Evolutionary conservation across 2,888 invertebrate species (phyloP).

Genomic region (Papilio gigon): DNA sequence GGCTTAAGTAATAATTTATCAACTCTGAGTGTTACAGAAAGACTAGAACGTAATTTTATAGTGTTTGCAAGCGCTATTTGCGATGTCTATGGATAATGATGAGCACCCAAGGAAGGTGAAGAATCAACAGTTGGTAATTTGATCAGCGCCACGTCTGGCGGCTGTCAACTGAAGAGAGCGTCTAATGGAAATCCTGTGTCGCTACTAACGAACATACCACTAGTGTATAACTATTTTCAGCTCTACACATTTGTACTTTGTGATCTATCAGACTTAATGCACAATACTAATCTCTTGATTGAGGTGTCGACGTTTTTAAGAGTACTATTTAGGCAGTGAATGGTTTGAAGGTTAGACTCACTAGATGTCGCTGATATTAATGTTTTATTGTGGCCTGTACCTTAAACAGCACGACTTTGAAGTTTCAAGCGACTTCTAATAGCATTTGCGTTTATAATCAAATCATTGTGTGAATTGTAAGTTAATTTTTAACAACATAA

Average conservation of each 20-base stretch:
- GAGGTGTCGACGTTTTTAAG: background rate
- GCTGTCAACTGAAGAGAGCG: conserved; percentile 70
- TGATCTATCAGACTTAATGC: conserved; percentile 30
- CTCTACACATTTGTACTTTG: conserved; percentile 18
- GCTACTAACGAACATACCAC: conserved; percentile 45
- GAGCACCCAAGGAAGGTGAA: conserved; percentile 51
- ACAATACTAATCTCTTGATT: conserved; percentile 21
- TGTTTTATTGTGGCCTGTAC: no score
- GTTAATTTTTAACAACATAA: background rate
- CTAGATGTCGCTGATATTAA: background rate
- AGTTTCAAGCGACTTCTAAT: no score
- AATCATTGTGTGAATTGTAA: background rate
- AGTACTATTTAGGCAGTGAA: background rate
- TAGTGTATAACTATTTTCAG: conserved; percentile 34
- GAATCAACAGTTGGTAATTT: conserved; percentile 65
- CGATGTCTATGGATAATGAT: conserved; percentile 30
- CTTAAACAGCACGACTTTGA: no score
- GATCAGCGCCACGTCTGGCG: conserved; percentile 66
- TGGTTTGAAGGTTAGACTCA: background rate
- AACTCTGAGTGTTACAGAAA: background rate
- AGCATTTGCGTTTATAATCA: no score
- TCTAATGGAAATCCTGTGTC: conserved; percentile 78
- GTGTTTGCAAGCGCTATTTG: conserved; percentile 18
- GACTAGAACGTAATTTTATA: background rate
- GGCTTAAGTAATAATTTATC: background rate